phyloP scores from a whole-genome alignment of 2,888 invertebrate species.

The Piscicola geometra region DNA sequence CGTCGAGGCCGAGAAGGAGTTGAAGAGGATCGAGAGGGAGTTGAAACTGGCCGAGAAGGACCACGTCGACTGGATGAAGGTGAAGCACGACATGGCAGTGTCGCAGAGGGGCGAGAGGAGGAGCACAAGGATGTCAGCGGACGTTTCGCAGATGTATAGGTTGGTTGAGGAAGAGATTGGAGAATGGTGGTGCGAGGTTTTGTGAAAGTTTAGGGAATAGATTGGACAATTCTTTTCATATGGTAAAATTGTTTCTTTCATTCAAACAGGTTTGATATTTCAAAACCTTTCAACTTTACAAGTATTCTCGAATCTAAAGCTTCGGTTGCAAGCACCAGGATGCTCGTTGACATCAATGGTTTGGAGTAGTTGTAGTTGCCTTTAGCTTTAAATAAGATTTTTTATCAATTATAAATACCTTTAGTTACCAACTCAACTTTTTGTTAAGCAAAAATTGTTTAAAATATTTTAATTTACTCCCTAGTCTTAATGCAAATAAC shows the following conservation, averaged over 20 bases:
- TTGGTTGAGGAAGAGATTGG: background rate
- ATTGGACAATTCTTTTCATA: background rate
- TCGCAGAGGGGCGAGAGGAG: background rate
- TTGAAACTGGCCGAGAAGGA: slow-evolving; percentile 21
- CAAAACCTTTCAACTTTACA: no score
- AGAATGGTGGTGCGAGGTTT: no score
- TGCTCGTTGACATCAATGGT: background rate
- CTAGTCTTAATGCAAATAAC: no score
- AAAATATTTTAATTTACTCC: no score
- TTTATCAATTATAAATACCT: background rate
- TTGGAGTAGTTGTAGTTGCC: background rate
- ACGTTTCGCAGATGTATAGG: background rate
- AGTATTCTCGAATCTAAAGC: background rate
- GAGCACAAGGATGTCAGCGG: background rate
- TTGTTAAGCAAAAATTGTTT: no score
- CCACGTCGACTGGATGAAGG: slow-evolving; percentile 23
- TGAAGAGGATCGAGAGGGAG: slow-evolving; percentile 22
- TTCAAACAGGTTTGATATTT: background rate
- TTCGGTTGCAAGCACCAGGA: background rate
- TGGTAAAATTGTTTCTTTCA: background rate
- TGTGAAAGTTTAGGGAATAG: no score
- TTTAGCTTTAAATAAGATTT: background rate
- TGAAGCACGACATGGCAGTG: background rate
- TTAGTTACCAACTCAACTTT: no score
- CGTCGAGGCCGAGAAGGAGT: slow-evolving; percentile 24